Evolutionary conservation across 2,113 vertebrate species (phyloP), one percentile per base, ranked within the genome.

Genomic region (Colius striatus): DNA sequence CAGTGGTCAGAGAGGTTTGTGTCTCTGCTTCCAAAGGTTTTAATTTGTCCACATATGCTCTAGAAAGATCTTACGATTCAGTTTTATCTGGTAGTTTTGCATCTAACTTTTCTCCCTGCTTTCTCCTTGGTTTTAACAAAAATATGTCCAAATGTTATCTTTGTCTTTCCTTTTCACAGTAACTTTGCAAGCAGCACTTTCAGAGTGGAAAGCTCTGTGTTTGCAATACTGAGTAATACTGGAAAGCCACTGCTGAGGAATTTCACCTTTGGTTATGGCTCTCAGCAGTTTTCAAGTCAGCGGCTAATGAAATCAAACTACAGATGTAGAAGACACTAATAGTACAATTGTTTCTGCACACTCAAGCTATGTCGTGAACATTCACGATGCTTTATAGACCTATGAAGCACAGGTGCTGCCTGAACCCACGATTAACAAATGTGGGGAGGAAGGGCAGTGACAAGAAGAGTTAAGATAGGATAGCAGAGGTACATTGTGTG

Each of bases 11-110:
- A 54, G 53, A 57, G 68, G 21, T 45, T 55, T 13, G 38, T 72
- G 58, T 65, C 9, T 83, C 41, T 86, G 23, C 18, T 76, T 80
- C 34, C 43, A 34, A 62, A 82, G 29, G 17, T 58, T 80, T 74
- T 62, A 13, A 53, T 91, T 58, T 79, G 23, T 62, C 41, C 29
- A 15, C 0, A 0, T 58, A 9, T 32, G 5, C 8, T 63, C 16
- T 29, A 36, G 58, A 30, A 80, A 60, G 16, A 41, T 41, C 6
- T 63, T 32, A 8, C 12, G 34, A 84, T 55, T 84, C 22, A 6
- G 8, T 55, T 80, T 80, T 30, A 9, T 73, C 25, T 36, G 15
- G 22, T 45, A 45, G 34, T 41, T 87, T 81, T 84, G 16, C 16
- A 19, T 9, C 26, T 67, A 54, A 34, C 8, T 60, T 92, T 83